A percentile compares a stretch with the other conserved stretches of the same genome.
Conservation (phyloP, 2,113 vertebrate species). For the Addax nasomaculatus region DNA sequence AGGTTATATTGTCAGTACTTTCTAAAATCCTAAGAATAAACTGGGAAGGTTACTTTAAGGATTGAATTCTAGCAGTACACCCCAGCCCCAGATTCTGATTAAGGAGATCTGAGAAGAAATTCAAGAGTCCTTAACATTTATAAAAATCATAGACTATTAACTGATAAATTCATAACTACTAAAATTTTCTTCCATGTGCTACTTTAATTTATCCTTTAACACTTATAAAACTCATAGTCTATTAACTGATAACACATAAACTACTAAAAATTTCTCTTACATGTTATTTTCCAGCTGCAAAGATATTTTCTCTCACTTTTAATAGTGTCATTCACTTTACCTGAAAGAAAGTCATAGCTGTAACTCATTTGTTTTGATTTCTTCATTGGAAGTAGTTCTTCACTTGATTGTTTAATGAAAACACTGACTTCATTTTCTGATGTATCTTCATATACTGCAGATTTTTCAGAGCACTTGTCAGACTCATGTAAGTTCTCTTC, state of each 20-base stretch:
- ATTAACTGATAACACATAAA: neutral
- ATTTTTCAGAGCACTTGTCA: neutral
- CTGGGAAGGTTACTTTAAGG: neutral
- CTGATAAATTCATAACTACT: neutral
- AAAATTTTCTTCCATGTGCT: neutral
- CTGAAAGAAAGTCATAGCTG: neutral
- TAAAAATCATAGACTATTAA: neutral
- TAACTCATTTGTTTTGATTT: neutral
- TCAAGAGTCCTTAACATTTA: neutral
- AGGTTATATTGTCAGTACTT: neutral
- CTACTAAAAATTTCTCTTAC: neutral
- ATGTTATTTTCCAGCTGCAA: neutral
- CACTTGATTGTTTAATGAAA: neutral
- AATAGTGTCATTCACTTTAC: slow-evolving; percentile 33
- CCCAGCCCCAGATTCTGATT: neutral
- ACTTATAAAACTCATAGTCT: neutral
- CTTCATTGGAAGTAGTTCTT: neutral
- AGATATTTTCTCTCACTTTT: neutral
- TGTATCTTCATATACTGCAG: neutral
- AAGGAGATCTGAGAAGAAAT: neutral
- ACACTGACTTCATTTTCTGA: neutral
- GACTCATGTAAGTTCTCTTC: neutral
- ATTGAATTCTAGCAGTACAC: neutral
- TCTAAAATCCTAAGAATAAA: neutral
- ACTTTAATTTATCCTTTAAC: neutral